Conservation (phyloP, 2,113 vertebrate species). For the Cottus gobio region DNA sequence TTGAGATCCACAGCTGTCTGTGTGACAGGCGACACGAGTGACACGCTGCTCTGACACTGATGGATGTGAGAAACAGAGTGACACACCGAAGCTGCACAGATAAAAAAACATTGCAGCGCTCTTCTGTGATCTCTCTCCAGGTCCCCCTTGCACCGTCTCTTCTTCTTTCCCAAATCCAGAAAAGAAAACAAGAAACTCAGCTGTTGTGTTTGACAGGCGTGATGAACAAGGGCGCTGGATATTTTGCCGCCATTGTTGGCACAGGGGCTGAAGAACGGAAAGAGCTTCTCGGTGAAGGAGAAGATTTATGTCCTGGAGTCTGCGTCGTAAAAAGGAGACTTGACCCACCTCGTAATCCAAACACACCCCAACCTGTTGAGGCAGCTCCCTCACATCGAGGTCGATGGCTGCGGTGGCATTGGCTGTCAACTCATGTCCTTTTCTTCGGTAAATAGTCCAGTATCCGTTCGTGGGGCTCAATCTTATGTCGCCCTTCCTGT, state of each 20-base stretch:
- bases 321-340: constrained; percentile 67
- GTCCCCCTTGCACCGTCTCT: neutral
- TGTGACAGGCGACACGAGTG: constrained; percentile 15
- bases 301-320: constrained; percentile 48
- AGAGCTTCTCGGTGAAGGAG: constrained; percentile 59
- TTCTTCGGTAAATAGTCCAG: constrained; percentile 65
- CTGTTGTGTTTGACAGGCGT: constrained; percentile 29
- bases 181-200: constrained; percentile 19
- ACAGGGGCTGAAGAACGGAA: constrained; percentile 60
- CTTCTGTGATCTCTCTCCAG: neutral
- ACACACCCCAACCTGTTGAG: constrained; percentile 63
- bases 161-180: neutral
- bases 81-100: constrained; percentile 17
- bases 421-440: constrained; percentile 36
- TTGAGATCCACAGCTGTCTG: constrained; percentile 23
- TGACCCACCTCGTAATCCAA: constrained; percentile 49
- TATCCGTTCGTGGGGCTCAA: constrained; percentile 60
- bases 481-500: constrained; percentile 59
- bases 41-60: constrained; percentile 32
- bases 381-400: constrained; percentile 24
- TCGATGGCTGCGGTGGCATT: constrained; percentile 12
- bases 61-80: constrained; percentile 14
- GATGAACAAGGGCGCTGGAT: constrained; percentile 63
- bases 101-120: neutral
- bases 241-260: constrained; percentile 12